Conservation (phyloP, 2,888 invertebrate species). For the Balanococcus diminutus region DNA sequence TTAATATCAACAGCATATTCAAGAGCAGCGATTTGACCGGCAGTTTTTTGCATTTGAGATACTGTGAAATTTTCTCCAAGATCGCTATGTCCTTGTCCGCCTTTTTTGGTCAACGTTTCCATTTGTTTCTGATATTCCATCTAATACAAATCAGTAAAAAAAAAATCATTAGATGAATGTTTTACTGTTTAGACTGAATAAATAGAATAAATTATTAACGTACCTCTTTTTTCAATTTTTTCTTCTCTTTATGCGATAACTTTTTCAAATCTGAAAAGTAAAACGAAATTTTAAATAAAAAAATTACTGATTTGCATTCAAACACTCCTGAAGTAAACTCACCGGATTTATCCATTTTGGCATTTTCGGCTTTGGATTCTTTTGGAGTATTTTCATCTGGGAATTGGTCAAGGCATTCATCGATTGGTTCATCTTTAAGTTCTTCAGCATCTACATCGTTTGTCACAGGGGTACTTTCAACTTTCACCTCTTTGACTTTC, state of each 20-base stretch:
- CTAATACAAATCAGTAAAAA: slow-evolving; percentile 61
- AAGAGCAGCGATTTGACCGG: slow-evolving; percentile 73
- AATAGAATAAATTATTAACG: slow-evolving; percentile 48
- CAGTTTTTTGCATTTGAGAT: slow-evolving; percentile 77
- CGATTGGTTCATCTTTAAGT: slow-evolving; percentile 21
- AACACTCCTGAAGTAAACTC: not conserved
- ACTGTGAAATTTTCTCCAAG: slow-evolving; percentile 94
- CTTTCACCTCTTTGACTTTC: slow-evolving; percentile 39
- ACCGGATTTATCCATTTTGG: not conserved
- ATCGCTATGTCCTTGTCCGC: slow-evolving; percentile 87
- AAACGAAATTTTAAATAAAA: not conserved
- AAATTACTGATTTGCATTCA: not conserved
- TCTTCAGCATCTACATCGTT: not conserved
- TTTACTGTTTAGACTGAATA: no score
- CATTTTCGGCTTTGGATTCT: not conserved
- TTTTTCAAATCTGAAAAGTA: slow-evolving; percentile 64
- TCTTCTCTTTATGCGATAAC: slow-evolving; percentile 88
- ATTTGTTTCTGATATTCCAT: slow-evolving; percentile 87
- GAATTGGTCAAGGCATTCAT: not conserved
- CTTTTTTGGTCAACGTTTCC: slow-evolving; percentile 83
- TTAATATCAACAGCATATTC: slow-evolving; percentile 98
- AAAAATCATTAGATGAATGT: no score
- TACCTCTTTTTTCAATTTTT: slow-evolving; percentile 78
- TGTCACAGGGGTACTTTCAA: not conserved
- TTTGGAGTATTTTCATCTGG: not conserved